These are phyloP conservation scores for Schlechtendalia chinensis DNA, from an alignment of 1,140 invertebrate genomes.

Conservation along the genomic window DNA sequence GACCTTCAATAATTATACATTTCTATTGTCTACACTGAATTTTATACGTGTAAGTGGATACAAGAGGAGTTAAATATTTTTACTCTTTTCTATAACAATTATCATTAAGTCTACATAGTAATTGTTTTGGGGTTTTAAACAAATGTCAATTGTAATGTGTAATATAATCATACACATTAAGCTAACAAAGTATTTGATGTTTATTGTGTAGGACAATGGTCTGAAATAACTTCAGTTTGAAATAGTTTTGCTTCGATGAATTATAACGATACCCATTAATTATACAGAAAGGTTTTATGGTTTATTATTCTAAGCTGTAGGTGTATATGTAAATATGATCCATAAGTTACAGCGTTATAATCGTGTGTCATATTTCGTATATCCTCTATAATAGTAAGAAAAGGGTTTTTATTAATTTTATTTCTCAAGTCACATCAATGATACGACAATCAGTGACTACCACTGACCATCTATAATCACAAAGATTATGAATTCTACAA, in stretches of 20 bases:
- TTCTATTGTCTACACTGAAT: no score
- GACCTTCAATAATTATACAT: no score
- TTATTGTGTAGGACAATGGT: background rate
- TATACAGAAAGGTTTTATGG: background rate
- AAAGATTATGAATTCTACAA: no score
- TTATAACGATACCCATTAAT: background rate
- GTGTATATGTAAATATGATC: no score
- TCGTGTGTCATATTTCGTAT: background rate
- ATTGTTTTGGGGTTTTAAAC: background rate
- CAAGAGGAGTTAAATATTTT: no score
- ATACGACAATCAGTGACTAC: no score
- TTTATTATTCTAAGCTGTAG: background rate
- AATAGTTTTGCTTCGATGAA: background rate
- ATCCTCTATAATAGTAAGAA: background rate
- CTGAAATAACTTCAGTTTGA: no score
- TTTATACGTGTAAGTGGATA: background rate
- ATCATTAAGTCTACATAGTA: background rate
- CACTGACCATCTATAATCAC: no score
- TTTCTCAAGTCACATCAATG: background rate
- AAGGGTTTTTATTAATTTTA: background rate
- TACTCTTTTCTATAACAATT: no score
- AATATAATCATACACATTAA: background rate
- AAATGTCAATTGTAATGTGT: background rate
- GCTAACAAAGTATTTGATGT: background rate
- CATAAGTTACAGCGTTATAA: slow-evolving; percentile 5